Base-by-base conservation (phyloP, 2,797 vertebrate genomes). In the Alcedo atthis region DNA sequence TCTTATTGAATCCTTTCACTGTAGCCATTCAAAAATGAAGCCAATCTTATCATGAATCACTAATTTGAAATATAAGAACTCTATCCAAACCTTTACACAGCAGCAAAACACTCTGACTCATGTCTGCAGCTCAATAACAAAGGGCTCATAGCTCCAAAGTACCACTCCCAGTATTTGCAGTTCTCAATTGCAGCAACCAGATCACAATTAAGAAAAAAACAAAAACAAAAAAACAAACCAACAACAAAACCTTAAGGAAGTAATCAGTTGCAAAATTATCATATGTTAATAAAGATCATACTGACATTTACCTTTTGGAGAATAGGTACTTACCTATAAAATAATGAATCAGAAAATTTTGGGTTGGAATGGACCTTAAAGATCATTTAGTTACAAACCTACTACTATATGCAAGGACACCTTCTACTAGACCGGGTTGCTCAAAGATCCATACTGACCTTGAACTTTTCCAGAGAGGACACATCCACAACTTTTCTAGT, bases 81-180 rank as follows among this genome's bases (percentile, higher is more conserved):
- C 17, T 9, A 7, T 8, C 19, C 8, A 30, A 26, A 42, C 7
- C 35, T 25, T 66, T 57, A 42, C 20, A 57, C 13, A 33, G 15
- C 25, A 62, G 4, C 46, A 87, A 49, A 71, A 42, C 2, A 6
- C 15, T 40, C 11, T 58, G 28, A 37, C 12, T 74, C 6, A 8
- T 6, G 58, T 24, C 21, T 58, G 15, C 18, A 19, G 19, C 8
- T n/a, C 17, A 51, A 57, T 70, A 25, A 2, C 8, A 42, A 28
- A 20, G 17, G 30, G 3, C 19, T 67, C 0, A 0, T 19, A 71
- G 11, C 26, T 67, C 40, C 49, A n/a, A 37, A 2, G 15, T 62
- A 55, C 18, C 4, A 10, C 2, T 42, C 15, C 32, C 11, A 48
- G 3, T 3, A 19, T 35, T 62, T 57, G 12, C 14, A 73, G 9